Evolutionary conservation across 2,113 vertebrate species (phyloP), one percentile per base, ranked within the genome.

Genomic region (Phrynocephalus versicolor): DNA sequence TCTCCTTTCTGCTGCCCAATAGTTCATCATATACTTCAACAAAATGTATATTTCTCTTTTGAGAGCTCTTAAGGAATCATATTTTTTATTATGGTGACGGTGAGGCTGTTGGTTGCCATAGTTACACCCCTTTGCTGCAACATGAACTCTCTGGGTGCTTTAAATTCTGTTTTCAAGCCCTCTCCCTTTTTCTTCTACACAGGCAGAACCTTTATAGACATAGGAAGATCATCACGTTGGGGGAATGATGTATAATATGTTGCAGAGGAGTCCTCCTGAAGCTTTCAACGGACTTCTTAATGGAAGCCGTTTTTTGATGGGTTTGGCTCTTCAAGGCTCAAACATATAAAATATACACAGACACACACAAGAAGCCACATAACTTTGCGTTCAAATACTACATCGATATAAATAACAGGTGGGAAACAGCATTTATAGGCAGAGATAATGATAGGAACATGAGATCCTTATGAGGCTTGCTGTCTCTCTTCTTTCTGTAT

Each of bases 41-140:
- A 3, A 91, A 3, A 91, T 84, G 82, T 65, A 67, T 76, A 84
- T 84, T 76, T 84, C 39, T 67, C 82, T 67, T 76, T 84, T 76
- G 82, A 84, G 72, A 84, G 82, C 58, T 84, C 72, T 76, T 37
- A 25, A 76, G 23, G 58, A 35, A 39, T 82, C 71, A 94, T 91
- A 74, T 89, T 94, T 92, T 93, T 93, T 93, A 92, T 94, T 92
- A 93, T 93, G 13, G 77, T 94, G 94, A 94, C 93, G 94, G 93
- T 88, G 89, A 94, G 90, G 92, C 90, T 88, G 91, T 83, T 82
- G 73, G 94, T 95, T 93, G 81, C 92, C 79, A 93, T 95, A 92
- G 93, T 84, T 93, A 95, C 92, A 0, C 91, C 91, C 90, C 92
- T 91, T 94, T 91, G 82, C 93, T 90, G 30, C 90, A 94, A 90